phyloP scores from a whole-genome alignment of 1,140 invertebrate species.

The Melanaphis sacchari region DNA sequence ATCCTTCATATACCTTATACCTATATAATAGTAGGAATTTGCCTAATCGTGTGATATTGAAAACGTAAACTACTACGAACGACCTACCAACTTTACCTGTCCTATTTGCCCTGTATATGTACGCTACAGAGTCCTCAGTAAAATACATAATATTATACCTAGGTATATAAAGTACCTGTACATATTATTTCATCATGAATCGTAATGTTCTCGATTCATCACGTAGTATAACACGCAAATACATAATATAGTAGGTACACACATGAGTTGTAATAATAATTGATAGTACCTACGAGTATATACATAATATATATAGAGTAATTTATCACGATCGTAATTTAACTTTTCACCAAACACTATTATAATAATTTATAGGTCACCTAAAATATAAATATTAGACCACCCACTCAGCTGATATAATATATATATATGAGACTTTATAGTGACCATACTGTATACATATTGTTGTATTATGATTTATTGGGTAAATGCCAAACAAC shows the following conservation, averaged over 20 bases:
- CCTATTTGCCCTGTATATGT: background rate
- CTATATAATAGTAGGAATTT: background rate
- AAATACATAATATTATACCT: no score
- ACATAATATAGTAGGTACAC: background rate
- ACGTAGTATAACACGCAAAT: background rate
- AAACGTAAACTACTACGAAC: background rate
- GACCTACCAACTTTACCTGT: background rate
- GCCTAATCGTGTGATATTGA: background rate
- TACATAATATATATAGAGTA: background rate
- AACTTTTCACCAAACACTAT: background rate
- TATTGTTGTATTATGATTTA: background rate
- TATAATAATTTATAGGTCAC: background rate
- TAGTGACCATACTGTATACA: background rate
- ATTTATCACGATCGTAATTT: background rate
- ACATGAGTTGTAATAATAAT: background rate
- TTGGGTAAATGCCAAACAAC: slow-evolving; percentile 8
- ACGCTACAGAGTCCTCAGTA: background rate
- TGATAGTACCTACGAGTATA: background rate
- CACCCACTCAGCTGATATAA: background rate
- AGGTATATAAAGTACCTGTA: background rate
- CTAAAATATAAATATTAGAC: background rate
- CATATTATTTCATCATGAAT: background rate
- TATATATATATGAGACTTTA: background rate
- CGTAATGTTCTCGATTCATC: background rate
- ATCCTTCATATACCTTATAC: background rate